Evolutionary conservation across 2,797 vertebrate species (phyloP).

Genomic region (Malurus leucopterus): DNA sequence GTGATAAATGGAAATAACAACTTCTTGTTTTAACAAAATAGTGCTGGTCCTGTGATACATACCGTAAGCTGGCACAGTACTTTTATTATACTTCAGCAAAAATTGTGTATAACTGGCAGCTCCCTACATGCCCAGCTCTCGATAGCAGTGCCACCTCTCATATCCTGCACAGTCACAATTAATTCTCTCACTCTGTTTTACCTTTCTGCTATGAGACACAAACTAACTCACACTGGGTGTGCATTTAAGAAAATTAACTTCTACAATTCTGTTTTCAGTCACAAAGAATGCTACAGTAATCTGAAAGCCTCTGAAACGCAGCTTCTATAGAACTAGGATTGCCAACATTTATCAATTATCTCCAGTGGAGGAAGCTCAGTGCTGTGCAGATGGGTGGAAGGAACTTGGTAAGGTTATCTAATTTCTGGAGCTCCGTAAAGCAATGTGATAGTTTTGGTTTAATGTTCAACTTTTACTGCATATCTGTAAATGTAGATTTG

Average conservation of each 20-base stretch:
- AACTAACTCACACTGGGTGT: accelerated
- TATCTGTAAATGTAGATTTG: not conserved
- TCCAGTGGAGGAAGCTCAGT: not conserved
- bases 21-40: conserved; percentile 1
- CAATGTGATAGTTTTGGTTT: not conserved
- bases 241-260: not conserved
- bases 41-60: not conserved
- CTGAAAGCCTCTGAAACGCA: not conserved
- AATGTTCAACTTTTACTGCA: not conserved
- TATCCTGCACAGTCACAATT: not conserved
- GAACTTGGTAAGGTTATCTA: not conserved
- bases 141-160: not conserved
- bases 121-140: not conserved
- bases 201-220: not conserved
- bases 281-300: not conserved
- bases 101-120: not conserved
- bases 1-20: conserved; percentile 17
- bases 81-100: conserved; percentile 15
- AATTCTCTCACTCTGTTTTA: not conserved
- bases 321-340: not conserved
- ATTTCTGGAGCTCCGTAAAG: not conserved
- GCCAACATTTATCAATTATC: not conserved
- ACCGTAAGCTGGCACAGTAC: not conserved
- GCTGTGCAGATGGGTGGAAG: not conserved
- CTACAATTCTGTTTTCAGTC: not conserved